phyloP scores from a whole-genome alignment of 2,888 invertebrate genomes.

The Pachliopta kotzebuea region DNA sequence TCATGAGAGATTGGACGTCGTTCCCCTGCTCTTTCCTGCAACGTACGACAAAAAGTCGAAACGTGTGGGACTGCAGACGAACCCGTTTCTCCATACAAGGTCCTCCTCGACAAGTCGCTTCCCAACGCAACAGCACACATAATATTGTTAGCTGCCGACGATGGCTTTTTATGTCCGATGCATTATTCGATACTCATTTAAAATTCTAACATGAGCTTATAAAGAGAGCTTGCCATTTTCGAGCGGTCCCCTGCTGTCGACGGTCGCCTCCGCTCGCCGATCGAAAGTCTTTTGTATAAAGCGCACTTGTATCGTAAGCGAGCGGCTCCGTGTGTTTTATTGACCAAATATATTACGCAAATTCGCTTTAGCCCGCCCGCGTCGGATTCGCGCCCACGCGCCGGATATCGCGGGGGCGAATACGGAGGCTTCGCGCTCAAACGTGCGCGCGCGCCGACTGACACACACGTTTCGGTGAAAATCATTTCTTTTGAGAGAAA shows the following conservation, averaged over 20 bases:
- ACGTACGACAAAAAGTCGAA: slow-evolving; percentile 71
- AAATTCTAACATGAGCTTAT: slow-evolving; percentile 79
- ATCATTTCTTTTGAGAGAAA: slow-evolving; percentile 19
- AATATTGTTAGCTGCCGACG: slow-evolving; percentile 77
- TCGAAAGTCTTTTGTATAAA: slow-evolving; percentile 26
- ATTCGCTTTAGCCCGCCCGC: slow-evolving; percentile 65
- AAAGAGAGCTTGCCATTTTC: slow-evolving; percentile 77
- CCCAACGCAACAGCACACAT: slow-evolving; percentile 77
- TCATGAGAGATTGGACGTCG: slow-evolving; percentile 50
- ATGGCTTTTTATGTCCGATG: slow-evolving; percentile 80
- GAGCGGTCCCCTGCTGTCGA: slow-evolving; percentile 67
- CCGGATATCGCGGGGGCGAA: slow-evolving; percentile 73
- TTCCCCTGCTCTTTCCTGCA: slow-evolving; percentile 68
- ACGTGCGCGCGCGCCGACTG: slow-evolving; percentile 68
- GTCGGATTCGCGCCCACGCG: slow-evolving; percentile 64
- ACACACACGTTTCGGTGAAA: slow-evolving; percentile 63
- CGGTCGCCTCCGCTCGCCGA: slow-evolving; percentile 51
- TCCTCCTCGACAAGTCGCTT: slow-evolving; percentile 68
- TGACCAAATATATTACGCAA: slow-evolving; percentile 72
- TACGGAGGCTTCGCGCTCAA: slow-evolving; percentile 72
- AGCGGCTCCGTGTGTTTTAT: slow-evolving; percentile 49
- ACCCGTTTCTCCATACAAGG: slow-evolving; percentile 79
- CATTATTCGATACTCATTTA: slow-evolving; percentile 81
- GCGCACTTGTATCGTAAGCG: slow-evolving; percentile 20
- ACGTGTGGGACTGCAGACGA: slow-evolving; percentile 78